These are phyloP conservation scores for Chromis chromis DNA, from an alignment of 2,797 vertebrate genomes.

Conservation along the genomic window DNA sequence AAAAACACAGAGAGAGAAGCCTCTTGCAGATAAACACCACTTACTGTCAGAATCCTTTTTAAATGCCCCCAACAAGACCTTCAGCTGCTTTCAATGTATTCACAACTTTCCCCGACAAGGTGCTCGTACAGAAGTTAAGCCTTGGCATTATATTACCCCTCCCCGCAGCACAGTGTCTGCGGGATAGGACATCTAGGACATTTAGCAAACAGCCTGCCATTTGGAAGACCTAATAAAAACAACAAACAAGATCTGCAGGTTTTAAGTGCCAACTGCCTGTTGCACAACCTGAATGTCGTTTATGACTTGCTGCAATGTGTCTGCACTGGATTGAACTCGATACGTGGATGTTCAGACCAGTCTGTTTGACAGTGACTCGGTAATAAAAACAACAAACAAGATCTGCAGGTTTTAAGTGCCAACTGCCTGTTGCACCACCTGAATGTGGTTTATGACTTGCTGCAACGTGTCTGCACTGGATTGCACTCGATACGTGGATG, in stretches of 20 bases:
- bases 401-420: slow-evolving; percentile 9
- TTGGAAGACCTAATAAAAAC: slow-evolving; percentile 12
- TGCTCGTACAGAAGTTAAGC: slow-evolving; percentile 14
- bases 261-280: slow-evolving; percentile 1
- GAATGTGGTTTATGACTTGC: slow-evolving; percentile 4
- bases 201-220: neutral
- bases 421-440: slow-evolving; percentile 12
- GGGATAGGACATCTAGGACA: neutral
- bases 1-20: neutral
- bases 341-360: slow-evolving; percentile 14
- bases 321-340: slow-evolving; percentile 6
- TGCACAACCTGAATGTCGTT: slow-evolving; percentile 13
- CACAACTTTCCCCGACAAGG: slow-evolving; percentile 8
- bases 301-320: neutral
- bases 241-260: slow-evolving; percentile 16
- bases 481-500: slow-evolving; percentile 3
- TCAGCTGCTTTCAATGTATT: slow-evolving; percentile 4
- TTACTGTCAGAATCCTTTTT: slow-evolving; percentile 33
- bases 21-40: slow-evolving; percentile 58
- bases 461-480: neutral
- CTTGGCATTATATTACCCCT: neutral
- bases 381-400: slow-evolving; percentile 15
- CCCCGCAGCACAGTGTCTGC: neutral
- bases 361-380: neutral
- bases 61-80: slow-evolving; percentile 33